Conservation (phyloP, 2,888 invertebrate species). For the Idaea straminata region DNA sequence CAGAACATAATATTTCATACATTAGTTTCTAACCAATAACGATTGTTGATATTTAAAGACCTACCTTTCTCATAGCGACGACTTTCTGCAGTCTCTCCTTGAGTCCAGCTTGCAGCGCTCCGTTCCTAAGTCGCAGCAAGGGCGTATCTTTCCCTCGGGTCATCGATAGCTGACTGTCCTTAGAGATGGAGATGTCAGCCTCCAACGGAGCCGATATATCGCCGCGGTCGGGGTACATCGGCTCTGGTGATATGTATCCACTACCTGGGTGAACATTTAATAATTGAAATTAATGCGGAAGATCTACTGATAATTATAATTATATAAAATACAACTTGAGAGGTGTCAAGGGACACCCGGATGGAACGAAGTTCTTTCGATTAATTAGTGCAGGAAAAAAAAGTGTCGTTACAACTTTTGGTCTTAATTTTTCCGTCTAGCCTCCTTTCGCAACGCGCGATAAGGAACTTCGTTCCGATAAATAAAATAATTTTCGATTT, state of each 20-base stretch:
- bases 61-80: conserved; percentile 71
- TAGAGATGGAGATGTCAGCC: conserved; percentile 52
- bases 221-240: conserved; percentile 81
- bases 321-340: too few species aligned
- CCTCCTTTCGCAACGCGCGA: too few species aligned
- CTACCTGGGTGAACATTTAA: conserved; percentile 45
- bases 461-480: too few species aligned
- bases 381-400: too few species aligned
- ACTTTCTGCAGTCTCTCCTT: conserved; percentile 79
- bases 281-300: background rate
- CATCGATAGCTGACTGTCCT: conserved; percentile 41
- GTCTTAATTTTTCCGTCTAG: too few species aligned
- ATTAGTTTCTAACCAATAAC: too few species aligned
- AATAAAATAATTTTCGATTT: too few species aligned
- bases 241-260: conserved; percentile 83
- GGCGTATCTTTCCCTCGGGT: conserved; percentile 58
- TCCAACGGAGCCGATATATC: conserved; percentile 65
- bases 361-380: too few species aligned
- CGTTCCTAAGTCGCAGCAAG: conserved; percentile 82
- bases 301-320: too few species aligned
- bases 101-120: conserved; percentile 83
- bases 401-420: too few species aligned
- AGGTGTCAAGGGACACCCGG: too few species aligned
- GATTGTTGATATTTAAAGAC: conserved; percentile 11
- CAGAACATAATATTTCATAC: too few species aligned